Evolutionary conservation across 2,888 invertebrate species (phyloP).

Genomic region (Drosophila kuntzei): DNA sequence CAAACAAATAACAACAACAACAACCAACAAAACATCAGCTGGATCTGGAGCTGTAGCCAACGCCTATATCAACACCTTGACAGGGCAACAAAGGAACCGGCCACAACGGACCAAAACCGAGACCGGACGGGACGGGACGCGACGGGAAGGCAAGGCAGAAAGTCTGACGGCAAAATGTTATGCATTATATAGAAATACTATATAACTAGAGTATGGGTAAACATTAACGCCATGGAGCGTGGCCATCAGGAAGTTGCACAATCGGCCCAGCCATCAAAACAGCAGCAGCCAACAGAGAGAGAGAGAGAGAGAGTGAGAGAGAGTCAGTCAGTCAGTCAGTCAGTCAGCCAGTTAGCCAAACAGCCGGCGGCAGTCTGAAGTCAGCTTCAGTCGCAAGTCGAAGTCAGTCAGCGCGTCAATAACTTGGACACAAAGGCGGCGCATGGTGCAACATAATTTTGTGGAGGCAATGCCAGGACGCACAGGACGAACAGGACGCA

Average conservation of each 20-base stretch:
- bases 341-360: slow-evolving; percentile 27
- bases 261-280: slow-evolving; percentile 50
- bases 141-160: slow-evolving; percentile 9
- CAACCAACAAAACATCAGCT: slow-evolving; percentile 3
- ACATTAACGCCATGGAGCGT: slow-evolving; percentile 68
- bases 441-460: slow-evolving; percentile 51
- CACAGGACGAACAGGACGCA: slow-evolving; percentile 20
- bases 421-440: slow-evolving; percentile 59
- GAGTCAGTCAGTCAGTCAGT: slow-evolving; percentile 1
- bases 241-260: slow-evolving; percentile 65
- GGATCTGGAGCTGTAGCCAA: slow-evolving; percentile 30
- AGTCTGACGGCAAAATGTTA: slow-evolving; percentile 60
- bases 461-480: slow-evolving; percentile 24
- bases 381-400: slow-evolving; percentile 27
- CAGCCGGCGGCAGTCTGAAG: slow-evolving; percentile 45
- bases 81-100: slow-evolving; percentile 47
- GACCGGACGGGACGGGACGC: slow-evolving; percentile 10
- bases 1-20: slow-evolving; percentile 47
- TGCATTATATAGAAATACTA: slow-evolving; percentile 62
- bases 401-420: slow-evolving; percentile 65
- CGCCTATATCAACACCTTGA: slow-evolving; percentile 66
- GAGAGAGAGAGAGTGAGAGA: slow-evolving; percentile 2
- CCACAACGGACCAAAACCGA: slow-evolving; percentile 1
- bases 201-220: slow-evolving; percentile 43
- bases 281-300: slow-evolving; percentile 12